These are phyloP conservation scores for Istiophorus platypterus DNA, from an alignment of 2,113 vertebrate genomes.

Conservation along the genomic window DNA sequence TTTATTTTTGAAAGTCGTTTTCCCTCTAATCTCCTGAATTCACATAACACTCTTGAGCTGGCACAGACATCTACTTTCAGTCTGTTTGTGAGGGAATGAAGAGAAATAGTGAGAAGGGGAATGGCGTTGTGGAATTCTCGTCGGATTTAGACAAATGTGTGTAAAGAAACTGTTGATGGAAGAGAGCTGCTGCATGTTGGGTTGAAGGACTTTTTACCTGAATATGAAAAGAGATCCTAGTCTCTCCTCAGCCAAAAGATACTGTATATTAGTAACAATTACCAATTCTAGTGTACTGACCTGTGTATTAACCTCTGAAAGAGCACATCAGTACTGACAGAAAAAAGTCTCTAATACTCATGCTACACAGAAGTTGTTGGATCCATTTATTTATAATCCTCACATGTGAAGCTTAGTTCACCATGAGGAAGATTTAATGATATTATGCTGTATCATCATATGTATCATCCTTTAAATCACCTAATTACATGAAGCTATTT, in stretches of 20 bases:
- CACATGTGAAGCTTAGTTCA: not conserved
- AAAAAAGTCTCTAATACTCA: not conserved
- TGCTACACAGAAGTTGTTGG: not conserved
- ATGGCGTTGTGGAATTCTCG: slow-evolving; percentile 17
- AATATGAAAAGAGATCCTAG: slow-evolving; percentile 25
- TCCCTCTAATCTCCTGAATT: slow-evolving; percentile 64
- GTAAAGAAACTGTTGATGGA: not conserved
- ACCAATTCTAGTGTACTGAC: not conserved
- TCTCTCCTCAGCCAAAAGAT: not conserved
- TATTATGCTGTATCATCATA: not conserved
- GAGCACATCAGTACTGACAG: not conserved
- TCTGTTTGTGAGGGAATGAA: slow-evolving; percentile 60
- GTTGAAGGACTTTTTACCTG: slow-evolving; percentile 39
- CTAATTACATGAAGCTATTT: not conserved
- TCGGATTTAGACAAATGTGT: slow-evolving; percentile 25
- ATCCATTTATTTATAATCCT: not conserved
- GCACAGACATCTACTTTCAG: slow-evolving; percentile 51
- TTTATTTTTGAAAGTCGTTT: slow-evolving; percentile 73
- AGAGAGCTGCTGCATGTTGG: slow-evolving; percentile 4
- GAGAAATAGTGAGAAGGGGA: not conserved
- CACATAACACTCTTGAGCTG: slow-evolving; percentile 51
- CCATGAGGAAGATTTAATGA: not conserved
- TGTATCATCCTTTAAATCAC: not conserved
- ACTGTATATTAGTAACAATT: not conserved
- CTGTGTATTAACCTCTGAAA: not conserved